These are phyloP conservation scores for Masnerella sp. DNA, from an alignment of 2,888 invertebrate genomes.

Conservation along the genomic window DNA sequence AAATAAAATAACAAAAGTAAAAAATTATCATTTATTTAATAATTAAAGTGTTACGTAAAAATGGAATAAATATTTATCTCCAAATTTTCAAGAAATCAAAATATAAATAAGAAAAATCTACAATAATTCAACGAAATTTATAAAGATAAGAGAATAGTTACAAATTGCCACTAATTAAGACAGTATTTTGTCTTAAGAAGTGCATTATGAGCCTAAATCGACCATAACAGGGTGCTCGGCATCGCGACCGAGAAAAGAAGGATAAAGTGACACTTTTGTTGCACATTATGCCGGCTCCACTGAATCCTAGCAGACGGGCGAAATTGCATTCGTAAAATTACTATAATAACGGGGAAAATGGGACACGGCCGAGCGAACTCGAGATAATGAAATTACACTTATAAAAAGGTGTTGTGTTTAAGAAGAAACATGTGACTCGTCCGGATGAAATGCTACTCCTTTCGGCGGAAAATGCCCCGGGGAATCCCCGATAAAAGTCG, in stretches of 20 bases:
- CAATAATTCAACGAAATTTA: too few relatives aligned
- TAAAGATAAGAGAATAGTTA: conserved; percentile 34
- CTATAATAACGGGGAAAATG: conserved; percentile 30
- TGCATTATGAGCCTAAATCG: conserved; percentile 29
- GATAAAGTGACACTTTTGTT: conserved; percentile 24
- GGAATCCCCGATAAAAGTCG: not conserved
- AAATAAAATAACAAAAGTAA: too few relatives aligned
- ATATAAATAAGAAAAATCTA: too few relatives aligned
- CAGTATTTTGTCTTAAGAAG: conserved; percentile 17
- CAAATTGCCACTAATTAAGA: conserved; percentile 31
- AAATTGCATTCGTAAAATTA: conserved; percentile 34
- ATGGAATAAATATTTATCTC: too few relatives aligned
- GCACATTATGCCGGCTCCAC: conserved; percentile 14
- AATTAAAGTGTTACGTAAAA: too few relatives aligned
- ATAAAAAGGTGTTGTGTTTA: conserved; percentile 29
- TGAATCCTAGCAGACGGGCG: conserved; percentile 2
- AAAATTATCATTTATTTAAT: too few relatives aligned
- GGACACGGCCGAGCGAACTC: not conserved
- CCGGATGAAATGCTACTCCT: not conserved
- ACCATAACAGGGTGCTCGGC: conserved; percentile 22
- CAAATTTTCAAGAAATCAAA: too few relatives aligned
- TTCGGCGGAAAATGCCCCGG: too few relatives aligned
- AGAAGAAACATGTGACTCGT: conserved; percentile 14
- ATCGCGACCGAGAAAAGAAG: conserved; percentile 21
- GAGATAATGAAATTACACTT: conserved; percentile 32